Conservation (phyloP, 2,113 vertebrate genomes). For the Cricetomys ansorgei region DNA sequence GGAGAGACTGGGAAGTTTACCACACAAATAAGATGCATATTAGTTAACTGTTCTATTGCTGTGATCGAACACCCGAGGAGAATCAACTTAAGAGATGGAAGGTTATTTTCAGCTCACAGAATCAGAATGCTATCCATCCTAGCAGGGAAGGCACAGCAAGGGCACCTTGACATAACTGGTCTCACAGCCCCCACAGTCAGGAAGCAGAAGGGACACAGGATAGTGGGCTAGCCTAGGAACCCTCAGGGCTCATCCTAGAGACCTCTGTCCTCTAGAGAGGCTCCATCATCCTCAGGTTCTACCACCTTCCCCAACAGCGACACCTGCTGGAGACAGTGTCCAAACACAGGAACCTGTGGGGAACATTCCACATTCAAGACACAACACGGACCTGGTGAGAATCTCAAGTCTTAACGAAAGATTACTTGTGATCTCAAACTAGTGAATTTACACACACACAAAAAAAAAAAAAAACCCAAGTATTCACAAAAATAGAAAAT, state of each 20-base stretch:
- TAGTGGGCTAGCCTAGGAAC: not conserved
- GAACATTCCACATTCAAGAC: not conserved
- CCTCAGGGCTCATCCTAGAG: not conserved
- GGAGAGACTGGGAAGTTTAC: not conserved
- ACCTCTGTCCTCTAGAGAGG: not conserved
- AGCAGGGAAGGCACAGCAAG: too few species aligned
- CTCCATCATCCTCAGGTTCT: not conserved
- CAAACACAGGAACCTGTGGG: not conserved
- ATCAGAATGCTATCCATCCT: not conserved
- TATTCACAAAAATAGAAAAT: constrained; percentile 22
- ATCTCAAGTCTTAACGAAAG: not conserved
- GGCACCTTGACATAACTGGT: too few species aligned
- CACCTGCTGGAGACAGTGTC: not conserved
- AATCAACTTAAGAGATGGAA: fast-evolving
- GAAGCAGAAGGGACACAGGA: not conserved
- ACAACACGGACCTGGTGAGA: not conserved
- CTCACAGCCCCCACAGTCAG: not conserved
- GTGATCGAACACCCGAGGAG: too few species aligned
- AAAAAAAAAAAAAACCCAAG: not conserved
- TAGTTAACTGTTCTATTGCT: not conserved
- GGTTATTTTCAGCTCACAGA: not conserved
- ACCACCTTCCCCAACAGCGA: not conserved
- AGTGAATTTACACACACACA: not conserved
- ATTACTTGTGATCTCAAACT: not conserved
- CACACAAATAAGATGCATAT: not conserved